A percentile compares a stretch with the other conserved stretches of the same genome.
phyloP scores from a whole-genome alignment of 2,113 vertebrate genomes.

The Aegypius monachus region DNA sequence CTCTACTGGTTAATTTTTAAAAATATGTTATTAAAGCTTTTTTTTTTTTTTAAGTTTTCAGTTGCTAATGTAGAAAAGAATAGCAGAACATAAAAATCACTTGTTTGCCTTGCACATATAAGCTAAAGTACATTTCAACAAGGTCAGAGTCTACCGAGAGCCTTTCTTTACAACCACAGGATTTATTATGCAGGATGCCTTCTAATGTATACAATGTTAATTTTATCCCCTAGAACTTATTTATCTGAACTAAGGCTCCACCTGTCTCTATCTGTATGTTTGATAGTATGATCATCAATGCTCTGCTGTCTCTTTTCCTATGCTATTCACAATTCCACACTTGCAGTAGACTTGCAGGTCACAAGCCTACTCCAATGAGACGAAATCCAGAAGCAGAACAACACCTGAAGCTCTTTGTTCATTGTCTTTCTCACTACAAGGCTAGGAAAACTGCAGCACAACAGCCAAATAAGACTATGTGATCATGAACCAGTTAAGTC shows the following conservation, averaged over 20 bases:
- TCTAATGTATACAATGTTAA: not conserved
- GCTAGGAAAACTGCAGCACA: not conserved
- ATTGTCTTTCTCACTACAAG: not conserved
- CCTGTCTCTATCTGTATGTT: not conserved
- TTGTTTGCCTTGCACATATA: not conserved
- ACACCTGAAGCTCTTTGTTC: not conserved
- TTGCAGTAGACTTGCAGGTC: not conserved
- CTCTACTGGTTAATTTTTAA: not conserved
- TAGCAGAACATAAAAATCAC: not conserved
- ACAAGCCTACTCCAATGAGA: not conserved
- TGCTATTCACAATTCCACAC: not conserved
- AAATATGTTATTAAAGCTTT: not conserved
- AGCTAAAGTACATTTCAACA: not conserved
- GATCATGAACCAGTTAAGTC: not conserved
- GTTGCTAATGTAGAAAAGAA: not conserved
- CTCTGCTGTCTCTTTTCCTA: not conserved
- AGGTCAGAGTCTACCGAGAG: not conserved
- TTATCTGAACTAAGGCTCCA: not conserved
- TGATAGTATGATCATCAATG: not conserved
- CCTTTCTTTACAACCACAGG: not conserved
- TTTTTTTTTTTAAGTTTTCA: not conserved
- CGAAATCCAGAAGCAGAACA: not conserved
- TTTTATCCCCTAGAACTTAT: not conserved
- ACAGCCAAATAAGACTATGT: accelerated
- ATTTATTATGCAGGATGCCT: not conserved